Conservation (phyloP, 1,140 invertebrate species). For the Sycobia sp. region DNA sequence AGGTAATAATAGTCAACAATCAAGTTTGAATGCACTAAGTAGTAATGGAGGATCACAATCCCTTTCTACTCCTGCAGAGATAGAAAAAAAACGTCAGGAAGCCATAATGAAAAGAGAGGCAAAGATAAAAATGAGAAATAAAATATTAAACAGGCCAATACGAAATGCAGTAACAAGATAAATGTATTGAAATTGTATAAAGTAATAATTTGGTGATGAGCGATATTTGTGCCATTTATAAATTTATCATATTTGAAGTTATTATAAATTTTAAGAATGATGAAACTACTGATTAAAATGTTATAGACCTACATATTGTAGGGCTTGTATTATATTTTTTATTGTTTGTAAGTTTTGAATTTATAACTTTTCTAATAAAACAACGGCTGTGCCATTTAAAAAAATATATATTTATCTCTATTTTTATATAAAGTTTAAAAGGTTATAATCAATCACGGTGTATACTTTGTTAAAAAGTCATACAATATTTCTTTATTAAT, state of each 20-base stretch:
- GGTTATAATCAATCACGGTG: too few species aligned
- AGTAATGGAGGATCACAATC: neutral
- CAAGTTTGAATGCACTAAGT: constrained; percentile 8
- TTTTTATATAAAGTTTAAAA: neutral
- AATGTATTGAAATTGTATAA: neutral
- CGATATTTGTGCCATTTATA: constrained; percentile 15
- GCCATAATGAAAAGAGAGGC: constrained; percentile 27
- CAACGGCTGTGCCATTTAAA: constrained; percentile 26
- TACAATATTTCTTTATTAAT: too few species aligned
- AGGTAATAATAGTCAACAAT: neutral
- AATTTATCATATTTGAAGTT: constrained; percentile 9
- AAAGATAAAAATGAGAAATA: constrained; percentile 17
- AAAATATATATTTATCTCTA: constrained; percentile 3
- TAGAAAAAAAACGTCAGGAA: constrained; percentile 29
- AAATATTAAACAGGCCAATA: constrained; percentile 1
- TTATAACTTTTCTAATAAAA: constrained; percentile 24
- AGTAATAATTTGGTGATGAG: neutral
- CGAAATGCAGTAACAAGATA: constrained; percentile 20
- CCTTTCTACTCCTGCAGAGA: constrained; percentile 27
- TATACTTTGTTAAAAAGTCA: too few species aligned
- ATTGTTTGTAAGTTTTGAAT: constrained; percentile 28
- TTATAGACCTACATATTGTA: constrained; percentile 21
- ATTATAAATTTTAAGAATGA: constrained; percentile 15
- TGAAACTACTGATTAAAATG: constrained; percentile 9
- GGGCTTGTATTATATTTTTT: constrained; percentile 26